Evolutionary conservation across 2,888 invertebrate genomes (phyloP).

Genomic region (Subacronicta megacephala): DNA sequence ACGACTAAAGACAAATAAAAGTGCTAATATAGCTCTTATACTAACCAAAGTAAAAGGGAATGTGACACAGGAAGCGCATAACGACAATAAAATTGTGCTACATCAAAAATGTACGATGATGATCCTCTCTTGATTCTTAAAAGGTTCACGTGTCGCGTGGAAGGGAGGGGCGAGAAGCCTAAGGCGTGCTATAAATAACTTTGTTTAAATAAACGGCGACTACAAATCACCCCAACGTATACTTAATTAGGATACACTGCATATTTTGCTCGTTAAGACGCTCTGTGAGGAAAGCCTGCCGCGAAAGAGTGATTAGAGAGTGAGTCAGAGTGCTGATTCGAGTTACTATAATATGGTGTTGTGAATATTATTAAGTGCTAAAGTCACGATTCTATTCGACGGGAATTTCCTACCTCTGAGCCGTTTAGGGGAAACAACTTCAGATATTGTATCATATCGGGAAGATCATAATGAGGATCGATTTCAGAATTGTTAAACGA

Average conservation of each 20-base stretch:
- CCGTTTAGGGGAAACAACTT: neutral
- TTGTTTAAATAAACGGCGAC: constrained; percentile 60
- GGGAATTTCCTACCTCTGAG: neutral
- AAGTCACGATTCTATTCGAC: neutral
- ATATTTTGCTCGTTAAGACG: constrained; percentile 55
- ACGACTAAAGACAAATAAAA: too few species aligned
- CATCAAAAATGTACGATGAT: neutral
- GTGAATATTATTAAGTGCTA: constrained; percentile 2
- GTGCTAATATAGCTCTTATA: too few species aligned
- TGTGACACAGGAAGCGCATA: too few species aligned
- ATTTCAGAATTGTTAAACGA: neutral
- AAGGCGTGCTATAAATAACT: constrained; percentile 67
- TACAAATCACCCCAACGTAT: constrained; percentile 64
- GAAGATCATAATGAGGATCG: neutral
- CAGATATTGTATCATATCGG: neutral
- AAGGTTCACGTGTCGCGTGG: constrained; percentile 47
- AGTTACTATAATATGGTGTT: constrained; percentile 5
- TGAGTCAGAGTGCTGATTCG: constrained; percentile 18
- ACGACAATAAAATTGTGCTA: too few species aligned
- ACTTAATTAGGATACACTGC: constrained; percentile 65
- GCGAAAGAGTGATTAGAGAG: constrained; percentile 38
- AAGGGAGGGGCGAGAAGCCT: constrained; percentile 46
- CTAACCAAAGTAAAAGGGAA: too few species aligned
- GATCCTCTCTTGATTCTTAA: constrained; percentile 40
- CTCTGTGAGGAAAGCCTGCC: constrained; percentile 28